Percentiles rank a stretch among this genome's conserved stretches.
phyloP scores from a whole-genome alignment of 2,888 invertebrate species.

The Agonum fuliginosum region DNA sequence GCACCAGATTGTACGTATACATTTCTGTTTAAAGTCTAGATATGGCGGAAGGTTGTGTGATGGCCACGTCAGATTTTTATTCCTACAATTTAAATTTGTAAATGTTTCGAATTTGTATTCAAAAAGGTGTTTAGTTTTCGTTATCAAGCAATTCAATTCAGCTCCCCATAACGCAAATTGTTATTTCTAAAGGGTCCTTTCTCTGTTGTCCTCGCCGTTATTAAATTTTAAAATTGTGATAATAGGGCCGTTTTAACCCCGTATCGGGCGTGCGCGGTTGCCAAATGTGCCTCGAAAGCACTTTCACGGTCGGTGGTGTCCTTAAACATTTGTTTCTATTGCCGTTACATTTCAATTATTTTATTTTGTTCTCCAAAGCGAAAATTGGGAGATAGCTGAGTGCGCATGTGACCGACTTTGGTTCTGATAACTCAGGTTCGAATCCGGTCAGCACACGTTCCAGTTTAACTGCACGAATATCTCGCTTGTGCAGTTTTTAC shows the following conservation, averaged over 20 bases:
- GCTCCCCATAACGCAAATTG: not conserved
- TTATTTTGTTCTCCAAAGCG: no score
- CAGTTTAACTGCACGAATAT: no score
- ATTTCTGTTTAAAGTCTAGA: no score
- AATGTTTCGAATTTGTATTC: not conserved
- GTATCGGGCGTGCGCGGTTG: constrained; percentile 16
- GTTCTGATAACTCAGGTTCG: no score
- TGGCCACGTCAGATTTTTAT: no score
- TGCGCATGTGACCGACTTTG: no score
- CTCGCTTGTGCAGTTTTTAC: no score
- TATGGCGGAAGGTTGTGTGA: no score
- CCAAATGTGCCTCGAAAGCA: constrained; percentile 24
- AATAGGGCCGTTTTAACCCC: constrained; percentile 37
- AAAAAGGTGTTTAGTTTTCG: not conserved
- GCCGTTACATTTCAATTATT: constrained; percentile 17
- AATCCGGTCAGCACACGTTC: no score
- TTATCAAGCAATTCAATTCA: constrained; percentile 24
- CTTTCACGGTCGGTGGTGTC: not conserved
- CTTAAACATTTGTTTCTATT: constrained; percentile 31
- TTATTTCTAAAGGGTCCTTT: constrained; percentile 8
- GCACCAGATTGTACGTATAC: no score
- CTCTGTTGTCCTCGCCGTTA: constrained; percentile 26
- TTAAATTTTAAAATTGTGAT: constrained; percentile 50
- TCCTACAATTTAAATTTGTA: not conserved
- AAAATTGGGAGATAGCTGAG: no score